Percentiles rank a stretch among this genome's conserved stretches.
Evolutionary conservation across 2,113 vertebrate genomes (phyloP).

Genomic region (Neomonachus schauinslandi): DNA sequence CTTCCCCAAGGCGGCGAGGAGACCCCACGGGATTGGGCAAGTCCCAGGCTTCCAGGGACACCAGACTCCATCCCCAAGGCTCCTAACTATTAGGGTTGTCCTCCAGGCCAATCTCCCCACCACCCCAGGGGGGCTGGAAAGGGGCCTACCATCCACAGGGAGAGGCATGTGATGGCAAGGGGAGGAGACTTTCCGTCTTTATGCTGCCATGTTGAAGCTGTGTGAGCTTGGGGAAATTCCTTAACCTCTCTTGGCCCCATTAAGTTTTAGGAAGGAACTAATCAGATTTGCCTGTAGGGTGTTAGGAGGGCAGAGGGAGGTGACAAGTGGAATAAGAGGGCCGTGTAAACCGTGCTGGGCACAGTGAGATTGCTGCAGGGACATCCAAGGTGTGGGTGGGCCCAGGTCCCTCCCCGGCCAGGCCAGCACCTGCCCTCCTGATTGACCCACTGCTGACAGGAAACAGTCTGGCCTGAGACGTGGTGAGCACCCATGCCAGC

Average conservation of each 20-base stretch:
- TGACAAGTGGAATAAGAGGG: neutral
- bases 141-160: neutral
- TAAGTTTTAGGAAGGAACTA: neutral
- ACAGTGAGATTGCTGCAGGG: neutral
- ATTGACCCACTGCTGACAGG: neutral
- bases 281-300: neutral
- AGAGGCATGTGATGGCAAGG: neutral
- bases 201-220: rapidly evolving
- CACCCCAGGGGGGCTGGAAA: neutral
- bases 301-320: neutral
- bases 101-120: neutral
- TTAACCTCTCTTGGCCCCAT: neutral
- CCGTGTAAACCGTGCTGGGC: neutral
- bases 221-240: neutral
- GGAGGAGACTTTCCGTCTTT: neutral
- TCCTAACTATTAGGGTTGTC: neutral
- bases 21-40: neutral
- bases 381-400: no score
- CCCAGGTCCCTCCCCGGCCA: neutral
- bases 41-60: neutral
- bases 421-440: neutral
- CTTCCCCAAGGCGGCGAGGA: neutral
- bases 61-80: neutral
- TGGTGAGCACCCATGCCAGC: neutral
- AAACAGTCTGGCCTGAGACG: neutral